phyloP scores from a whole-genome alignment of 2,113 vertebrate genomes.

The Colius striatus region DNA sequence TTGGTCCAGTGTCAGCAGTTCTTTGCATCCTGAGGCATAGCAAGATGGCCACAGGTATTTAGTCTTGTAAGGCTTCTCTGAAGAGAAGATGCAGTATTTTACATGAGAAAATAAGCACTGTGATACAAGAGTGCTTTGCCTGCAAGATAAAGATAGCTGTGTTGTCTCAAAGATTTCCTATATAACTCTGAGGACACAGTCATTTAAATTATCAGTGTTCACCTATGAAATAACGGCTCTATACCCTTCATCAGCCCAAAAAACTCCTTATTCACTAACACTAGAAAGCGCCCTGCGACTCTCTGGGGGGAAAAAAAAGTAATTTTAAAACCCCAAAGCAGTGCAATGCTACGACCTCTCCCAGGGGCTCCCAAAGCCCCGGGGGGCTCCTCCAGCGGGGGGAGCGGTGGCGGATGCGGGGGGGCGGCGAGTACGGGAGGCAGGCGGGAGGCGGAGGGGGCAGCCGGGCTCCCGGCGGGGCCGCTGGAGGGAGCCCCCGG shows the following conservation, averaged over 20 bases:
- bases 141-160: background rate
- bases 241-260: background rate
- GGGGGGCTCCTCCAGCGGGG: too few relatives aligned
- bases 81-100: background rate
- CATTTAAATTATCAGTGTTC: background rate
- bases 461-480: background rate
- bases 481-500: conserved; percentile 22
- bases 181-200: background rate
- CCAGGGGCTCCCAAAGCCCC: accelerated
- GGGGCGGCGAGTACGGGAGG: too few relatives aligned
- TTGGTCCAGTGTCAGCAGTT: background rate
- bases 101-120: background rate
- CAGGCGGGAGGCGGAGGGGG: background rate
- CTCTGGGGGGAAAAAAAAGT: background rate
- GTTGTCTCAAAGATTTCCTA: background rate
- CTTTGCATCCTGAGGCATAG: background rate
- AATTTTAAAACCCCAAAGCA: background rate
- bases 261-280: background rate
- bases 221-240: background rate
- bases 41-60: background rate
- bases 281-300: background rate
- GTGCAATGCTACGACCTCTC: background rate
- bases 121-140: background rate
- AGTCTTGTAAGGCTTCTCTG: background rate
- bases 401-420: too few relatives aligned